Evolutionary conservation across 1,140 invertebrate genomes (phyloP), one percentile per base, ranked within the genome.

Genomic region (Drosophila sturtevanti): DNA sequence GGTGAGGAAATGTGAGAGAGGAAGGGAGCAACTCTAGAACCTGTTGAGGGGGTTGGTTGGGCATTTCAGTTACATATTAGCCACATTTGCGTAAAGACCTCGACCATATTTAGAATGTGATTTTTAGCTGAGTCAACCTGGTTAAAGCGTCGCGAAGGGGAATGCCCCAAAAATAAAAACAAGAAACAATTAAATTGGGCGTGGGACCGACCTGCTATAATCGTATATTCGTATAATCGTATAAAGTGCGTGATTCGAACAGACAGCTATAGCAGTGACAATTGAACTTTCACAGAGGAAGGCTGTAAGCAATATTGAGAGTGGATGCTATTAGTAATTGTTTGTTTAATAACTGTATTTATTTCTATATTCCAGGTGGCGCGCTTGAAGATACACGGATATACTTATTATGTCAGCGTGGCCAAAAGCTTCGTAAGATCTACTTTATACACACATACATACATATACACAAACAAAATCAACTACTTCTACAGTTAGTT

Each of bases 231-330:
- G n/a, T 31, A 51, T 21, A 35, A 41, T 51, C 35, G 48, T 85
- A 85, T 86, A 87, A 85, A 87, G 75, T 79, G 75, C 58, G 75
- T 81, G 79, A 81, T 61, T 79, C 71, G 77, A 52, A 22, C 16
- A 11, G 22, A 54, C 75, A 81, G 72, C 56, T 68, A 52, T 27
- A 51, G 34, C 81, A 85, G 77, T 84, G 24, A 63, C 60, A 70
- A 48, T 66, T 75, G 44, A 35, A 41, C 62, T 67, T 37, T 12
- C 31, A 61, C 48, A 41, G 38, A 68, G 66, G 72, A 63, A 58
- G 56, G 59, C 64, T 37, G 63, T 70, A 66, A 75, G 41, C 60
- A 48, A 38, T 55, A 34, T 21, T 2, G 41, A 27, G 24, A 41
- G 2, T 37, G 22, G 16, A 4, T 16, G 11, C 7, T 41, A 2